Conservation (phyloP, 2,888 invertebrate species). For the Cataglyphis albicans region DNA sequence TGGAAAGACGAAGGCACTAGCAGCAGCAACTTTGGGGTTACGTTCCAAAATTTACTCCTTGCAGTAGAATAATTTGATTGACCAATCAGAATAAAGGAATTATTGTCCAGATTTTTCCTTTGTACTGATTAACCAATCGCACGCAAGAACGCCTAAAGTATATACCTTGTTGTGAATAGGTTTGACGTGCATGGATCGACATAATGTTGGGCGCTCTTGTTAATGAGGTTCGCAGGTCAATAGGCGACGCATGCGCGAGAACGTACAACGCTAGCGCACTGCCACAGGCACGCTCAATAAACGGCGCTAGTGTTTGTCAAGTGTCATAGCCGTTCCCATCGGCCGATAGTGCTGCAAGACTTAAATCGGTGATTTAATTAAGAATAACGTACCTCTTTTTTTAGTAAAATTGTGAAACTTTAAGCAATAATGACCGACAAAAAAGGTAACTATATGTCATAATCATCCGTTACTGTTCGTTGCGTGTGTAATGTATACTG, state of each 20-base stretch:
- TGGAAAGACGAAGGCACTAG: no score
- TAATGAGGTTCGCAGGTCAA: neutral
- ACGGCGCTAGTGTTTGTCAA: conserved; percentile 83
- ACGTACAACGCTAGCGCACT: conserved; percentile 14
- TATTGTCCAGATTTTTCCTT: no score
- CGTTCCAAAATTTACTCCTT: no score
- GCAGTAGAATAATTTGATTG: no score
- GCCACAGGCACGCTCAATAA: conserved; percentile 79
- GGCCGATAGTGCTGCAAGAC: conserved; percentile 77
- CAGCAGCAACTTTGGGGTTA: no score
- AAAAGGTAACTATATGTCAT: conserved; percentile 85
- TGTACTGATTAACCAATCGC: no score
- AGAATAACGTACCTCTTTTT: conserved; percentile 77
- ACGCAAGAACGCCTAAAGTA: no score
- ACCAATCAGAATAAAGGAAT: no score
- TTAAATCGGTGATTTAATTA: conserved; percentile 81
- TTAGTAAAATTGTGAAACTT: conserved; percentile 79
- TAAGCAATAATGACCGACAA: conserved; percentile 86
- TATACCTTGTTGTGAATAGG: neutral
- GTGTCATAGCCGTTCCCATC: conserved; percentile 82
- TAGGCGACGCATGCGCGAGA: neutral
- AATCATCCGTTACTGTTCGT: conserved; percentile 65
- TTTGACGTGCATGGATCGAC: neutral
- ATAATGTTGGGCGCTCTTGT: neutral
- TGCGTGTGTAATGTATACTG: conserved; percentile 42